Base-by-base conservation (phyloP, 2,888 invertebrate species). In the Ceratothoa steindachneri region DNA sequence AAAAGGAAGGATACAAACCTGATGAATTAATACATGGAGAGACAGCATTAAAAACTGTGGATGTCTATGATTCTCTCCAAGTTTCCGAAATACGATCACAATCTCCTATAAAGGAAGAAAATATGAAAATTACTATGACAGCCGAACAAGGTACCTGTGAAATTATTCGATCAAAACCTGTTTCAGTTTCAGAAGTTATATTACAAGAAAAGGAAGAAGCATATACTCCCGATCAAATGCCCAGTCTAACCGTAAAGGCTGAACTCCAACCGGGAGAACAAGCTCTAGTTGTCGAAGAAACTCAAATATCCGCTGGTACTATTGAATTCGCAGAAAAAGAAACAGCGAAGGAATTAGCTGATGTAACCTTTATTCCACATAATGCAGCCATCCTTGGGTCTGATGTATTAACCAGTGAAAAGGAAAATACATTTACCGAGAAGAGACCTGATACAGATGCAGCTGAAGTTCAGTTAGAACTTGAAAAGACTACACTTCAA, bases 381-480 rank as follows among this genome's bases (percentile, higher is more conserved):
- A 86, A 87, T 80, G 85, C 84, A 79, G 88, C 89, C 81, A 89
- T 90, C 15, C n/a, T 66, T 27, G 52, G 31, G 24, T 67, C 69
- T 60, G 67, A 75, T 67, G 66, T 78, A 30, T 66, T 73, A 41
- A 30, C 69, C 51, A 86, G 86, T 22, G 88, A 89, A 82, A 87
- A 86, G 80, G 88, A 89, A 84, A 85, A 85, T n/a, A 84, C 86
- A 0, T 85, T 89, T 41, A 84, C 87, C 75, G 85, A 87, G 74
- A 83, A 84, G 64, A 83, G 85, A 70, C 81, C 83, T 60, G 86
- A 88, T 2, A 85, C 69, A 51, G 72, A 72, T 27, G 64, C 71
- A 15, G 51, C 74, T 15, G 52, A 71, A 19, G 71, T 75, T 29
- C 69, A 75, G 27, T 73, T 78, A n/a, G 72, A 69, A 4, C 69